Evolutionary conservation across 2,797 vertebrate genomes (phyloP).

Genomic region (Threskiornis aethiopicus): DNA sequence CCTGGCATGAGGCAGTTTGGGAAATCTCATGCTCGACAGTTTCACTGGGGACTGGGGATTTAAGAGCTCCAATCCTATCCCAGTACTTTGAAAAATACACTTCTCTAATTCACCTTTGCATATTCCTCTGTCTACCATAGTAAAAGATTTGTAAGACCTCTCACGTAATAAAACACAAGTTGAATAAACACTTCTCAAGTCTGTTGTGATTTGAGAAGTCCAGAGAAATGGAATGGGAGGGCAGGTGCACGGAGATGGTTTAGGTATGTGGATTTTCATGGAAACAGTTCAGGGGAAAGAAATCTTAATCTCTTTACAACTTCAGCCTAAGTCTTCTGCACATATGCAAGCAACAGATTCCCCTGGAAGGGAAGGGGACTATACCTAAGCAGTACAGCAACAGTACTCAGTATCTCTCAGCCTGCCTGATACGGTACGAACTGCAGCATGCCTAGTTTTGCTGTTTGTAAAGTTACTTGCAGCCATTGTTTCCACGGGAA

Average conservation of each 20-base stretch:
- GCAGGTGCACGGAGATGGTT: background rate
- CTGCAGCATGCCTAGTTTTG: background rate
- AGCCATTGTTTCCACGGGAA: conserved; percentile 44
- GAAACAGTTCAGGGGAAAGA: background rate
- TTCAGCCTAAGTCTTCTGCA: conserved; percentile 31
- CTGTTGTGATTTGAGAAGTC: background rate
- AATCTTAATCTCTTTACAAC: conserved; percentile 42
- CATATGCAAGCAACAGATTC: background rate
- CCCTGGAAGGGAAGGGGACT: background rate
- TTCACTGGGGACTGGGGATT: background rate
- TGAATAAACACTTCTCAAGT: background rate
- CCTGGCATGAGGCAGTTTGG: background rate
- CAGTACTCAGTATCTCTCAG: background rate
- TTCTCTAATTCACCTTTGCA: conserved; percentile 13
- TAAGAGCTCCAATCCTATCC: background rate
- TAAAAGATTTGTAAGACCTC: background rate
- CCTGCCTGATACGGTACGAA: background rate
- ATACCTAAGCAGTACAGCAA: background rate
- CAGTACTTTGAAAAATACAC: background rate
- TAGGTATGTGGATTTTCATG: background rate
- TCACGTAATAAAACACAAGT: background rate
- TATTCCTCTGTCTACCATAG: background rate
- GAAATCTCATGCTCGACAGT: background rate
- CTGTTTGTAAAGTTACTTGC: background rate
- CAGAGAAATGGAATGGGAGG: conserved; percentile 23